Conservation (phyloP, 2,113 vertebrate species). For the Channa maculata region DNA sequence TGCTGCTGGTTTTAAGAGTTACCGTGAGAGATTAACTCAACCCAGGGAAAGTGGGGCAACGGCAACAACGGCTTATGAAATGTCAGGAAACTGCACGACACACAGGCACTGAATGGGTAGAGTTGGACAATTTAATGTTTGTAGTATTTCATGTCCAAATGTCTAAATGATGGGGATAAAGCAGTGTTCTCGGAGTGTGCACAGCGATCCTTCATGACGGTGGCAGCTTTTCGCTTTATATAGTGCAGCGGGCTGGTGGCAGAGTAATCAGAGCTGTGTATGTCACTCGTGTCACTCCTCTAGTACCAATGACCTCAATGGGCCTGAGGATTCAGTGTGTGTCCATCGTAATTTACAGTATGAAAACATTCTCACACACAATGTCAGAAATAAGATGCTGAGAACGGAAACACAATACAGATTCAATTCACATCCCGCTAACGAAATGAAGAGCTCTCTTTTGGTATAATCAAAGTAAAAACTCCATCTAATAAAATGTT, state of each 20-base stretch:
- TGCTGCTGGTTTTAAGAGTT: conserved; percentile 58
- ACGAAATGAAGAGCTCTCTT: no score
- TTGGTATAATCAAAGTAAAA: no score
- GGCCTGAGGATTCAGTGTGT: background rate
- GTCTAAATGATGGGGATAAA: background rate
- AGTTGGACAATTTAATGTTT: background rate
- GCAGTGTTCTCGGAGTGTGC: background rate
- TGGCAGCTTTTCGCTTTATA: background rate
- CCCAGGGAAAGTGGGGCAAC: conserved; percentile 64
- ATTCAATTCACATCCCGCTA: no score
- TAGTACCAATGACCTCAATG: background rate
- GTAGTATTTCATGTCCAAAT: background rate
- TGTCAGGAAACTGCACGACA: conserved; percentile 39
- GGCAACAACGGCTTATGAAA: conserved; percentile 61
- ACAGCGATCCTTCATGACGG: no score
- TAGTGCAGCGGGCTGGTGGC: background rate
- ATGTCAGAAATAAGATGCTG: background rate
- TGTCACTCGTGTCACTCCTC: background rate
- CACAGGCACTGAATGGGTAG: background rate
- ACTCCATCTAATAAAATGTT: no score
- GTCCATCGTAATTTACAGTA: background rate
- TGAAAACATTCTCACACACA: background rate
- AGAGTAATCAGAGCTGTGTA: no score
- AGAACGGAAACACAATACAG: no score
- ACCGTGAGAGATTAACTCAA: conserved; percentile 67